Evolutionary conservation across 2,888 invertebrate genomes (phyloP).

Genomic region (Leucoma salicis): DNA sequence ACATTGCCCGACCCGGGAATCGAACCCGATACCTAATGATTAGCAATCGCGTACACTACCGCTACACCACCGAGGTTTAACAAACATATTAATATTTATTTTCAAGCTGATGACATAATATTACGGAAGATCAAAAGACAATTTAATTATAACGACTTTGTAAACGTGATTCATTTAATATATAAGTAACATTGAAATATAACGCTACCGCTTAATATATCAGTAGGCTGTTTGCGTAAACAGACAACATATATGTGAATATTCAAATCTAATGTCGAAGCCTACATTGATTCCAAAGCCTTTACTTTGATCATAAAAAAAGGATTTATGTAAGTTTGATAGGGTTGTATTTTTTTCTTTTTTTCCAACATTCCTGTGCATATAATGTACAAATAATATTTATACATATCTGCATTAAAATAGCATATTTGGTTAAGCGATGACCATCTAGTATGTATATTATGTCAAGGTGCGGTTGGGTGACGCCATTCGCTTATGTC

Average conservation of each 20-base stretch:
- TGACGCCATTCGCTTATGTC: slow-evolving; percentile 74
- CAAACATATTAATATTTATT: neutral
- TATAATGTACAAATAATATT: too few relatives aligned
- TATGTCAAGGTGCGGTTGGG: slow-evolving; percentile 68
- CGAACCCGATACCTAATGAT: too few relatives aligned
- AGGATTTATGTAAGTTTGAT: too few relatives aligned
- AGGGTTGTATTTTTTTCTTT: too few relatives aligned
- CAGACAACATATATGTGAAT: slow-evolving; percentile 17
- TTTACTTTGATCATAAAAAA: too few relatives aligned
- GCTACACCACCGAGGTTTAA: too few relatives aligned
- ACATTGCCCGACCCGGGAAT: too few relatives aligned
- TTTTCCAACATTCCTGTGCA: too few relatives aligned
- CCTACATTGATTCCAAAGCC: neutral
- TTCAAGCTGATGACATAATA: neutral
- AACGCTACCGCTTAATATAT: slow-evolving; percentile 19
- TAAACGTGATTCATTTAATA: slow-evolving; percentile 2
- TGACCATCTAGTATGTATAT: slow-evolving; percentile 36
- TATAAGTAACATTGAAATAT: slow-evolving; percentile 24
- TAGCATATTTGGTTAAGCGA: slow-evolving; percentile 17
- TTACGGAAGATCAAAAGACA: neutral
- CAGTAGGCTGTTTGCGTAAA: slow-evolving; percentile 15
- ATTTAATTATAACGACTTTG: neutral
- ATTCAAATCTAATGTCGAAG: neutral
- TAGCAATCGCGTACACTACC: too few relatives aligned
- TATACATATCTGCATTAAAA: slow-evolving; percentile 3